phyloP scores from a whole-genome alignment of 2,888 invertebrate genomes.

The Monochamus alternatus region DNA sequence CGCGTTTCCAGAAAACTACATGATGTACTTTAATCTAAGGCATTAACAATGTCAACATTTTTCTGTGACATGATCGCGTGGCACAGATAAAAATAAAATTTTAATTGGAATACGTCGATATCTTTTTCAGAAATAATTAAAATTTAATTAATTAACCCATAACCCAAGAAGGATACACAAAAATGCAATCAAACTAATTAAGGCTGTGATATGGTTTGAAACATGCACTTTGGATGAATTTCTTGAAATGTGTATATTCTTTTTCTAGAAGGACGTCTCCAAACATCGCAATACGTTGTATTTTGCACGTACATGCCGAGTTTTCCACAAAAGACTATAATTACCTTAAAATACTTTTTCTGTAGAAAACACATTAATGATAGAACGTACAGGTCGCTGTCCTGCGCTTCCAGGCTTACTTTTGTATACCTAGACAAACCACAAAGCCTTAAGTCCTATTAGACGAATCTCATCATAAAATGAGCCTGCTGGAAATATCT shows the following conservation, averaged over 20 bases:
- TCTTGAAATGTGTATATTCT: not conserved
- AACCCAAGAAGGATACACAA: not conserved
- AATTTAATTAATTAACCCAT: not conserved
- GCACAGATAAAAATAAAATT: constrained; percentile 20
- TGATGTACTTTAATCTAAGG: not conserved
- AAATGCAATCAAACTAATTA: not conserved
- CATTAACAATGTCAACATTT: not conserved
- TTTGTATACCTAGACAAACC: no score
- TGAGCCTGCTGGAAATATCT: no score
- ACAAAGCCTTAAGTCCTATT: no score
- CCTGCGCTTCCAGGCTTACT: no score
- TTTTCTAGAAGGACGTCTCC: not conserved
- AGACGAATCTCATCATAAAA: no score
- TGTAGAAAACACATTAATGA: no score
- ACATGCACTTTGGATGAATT: not conserved
- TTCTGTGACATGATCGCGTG: constrained; percentile 17
- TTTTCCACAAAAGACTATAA: no score
- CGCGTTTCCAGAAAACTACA: not conserved
- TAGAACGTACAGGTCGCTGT: no score
- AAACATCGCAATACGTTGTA: no score
- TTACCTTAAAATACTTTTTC: no score
- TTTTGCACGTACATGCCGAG: no score
- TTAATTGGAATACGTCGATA: constrained; percentile 9
- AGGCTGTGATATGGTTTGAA: not conserved
- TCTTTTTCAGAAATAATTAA: not conserved